phyloP scores from a whole-genome alignment of 2,797 vertebrate genomes.

The Chrysocyon brachyurus region DNA sequence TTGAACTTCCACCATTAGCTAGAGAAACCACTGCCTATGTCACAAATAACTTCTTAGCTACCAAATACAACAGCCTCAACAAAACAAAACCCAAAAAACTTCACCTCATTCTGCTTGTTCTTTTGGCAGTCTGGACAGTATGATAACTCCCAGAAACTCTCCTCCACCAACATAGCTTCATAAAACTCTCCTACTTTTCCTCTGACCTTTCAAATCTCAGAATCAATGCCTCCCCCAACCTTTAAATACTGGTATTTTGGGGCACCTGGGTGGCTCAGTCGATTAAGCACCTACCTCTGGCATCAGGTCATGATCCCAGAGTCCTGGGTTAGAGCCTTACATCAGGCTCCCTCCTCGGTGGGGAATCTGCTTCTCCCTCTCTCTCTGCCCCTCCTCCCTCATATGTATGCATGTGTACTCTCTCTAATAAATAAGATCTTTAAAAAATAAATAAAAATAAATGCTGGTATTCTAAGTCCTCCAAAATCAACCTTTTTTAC shows the following conservation, averaged over 20 bases:
- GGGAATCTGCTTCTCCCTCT: neutral
- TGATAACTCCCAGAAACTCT: neutral
- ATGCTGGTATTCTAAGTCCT: neutral
- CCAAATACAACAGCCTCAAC: neutral
- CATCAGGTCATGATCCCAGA: neutral
- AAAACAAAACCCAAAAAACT: neutral
- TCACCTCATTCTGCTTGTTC: neutral
- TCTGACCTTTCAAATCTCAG: neutral
- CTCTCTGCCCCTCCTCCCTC: neutral
- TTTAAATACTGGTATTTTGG: constrained; percentile 28
- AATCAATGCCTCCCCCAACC: neutral
- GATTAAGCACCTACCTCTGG: neutral
- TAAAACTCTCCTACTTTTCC: neutral
- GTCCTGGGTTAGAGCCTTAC: neutral
- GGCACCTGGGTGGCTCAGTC: neutral
- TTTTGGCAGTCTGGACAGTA: constrained; percentile 26
- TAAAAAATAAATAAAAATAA: neutral
- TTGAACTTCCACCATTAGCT: constrained; percentile 42
- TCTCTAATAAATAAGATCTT: neutral
- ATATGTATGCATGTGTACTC: neutral
- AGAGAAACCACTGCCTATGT: constrained; percentile 42
- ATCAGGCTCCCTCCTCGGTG: neutral
- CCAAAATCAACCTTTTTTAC: neutral
- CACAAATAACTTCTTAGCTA: constrained; percentile 43
- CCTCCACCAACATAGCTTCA: neutral